A percentile compares a stretch with the other conserved stretches of the same genome.
phyloP scores from a whole-genome alignment of 1,140 invertebrate genomes.

The Oryctes rhinoceros region DNA sequence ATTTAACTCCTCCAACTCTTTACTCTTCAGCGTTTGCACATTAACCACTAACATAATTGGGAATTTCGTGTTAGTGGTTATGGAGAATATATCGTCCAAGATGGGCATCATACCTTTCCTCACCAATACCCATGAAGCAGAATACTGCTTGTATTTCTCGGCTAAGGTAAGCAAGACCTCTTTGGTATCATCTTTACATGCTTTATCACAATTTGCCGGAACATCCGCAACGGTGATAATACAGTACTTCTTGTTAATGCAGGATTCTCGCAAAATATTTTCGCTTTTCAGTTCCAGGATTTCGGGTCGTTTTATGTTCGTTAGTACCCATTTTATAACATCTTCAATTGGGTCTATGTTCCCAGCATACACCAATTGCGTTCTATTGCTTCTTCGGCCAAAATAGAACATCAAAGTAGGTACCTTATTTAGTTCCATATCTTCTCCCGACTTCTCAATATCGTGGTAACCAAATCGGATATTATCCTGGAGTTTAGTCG shows the following conservation, averaged over 20 bases:
- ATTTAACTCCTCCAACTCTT: background rate
- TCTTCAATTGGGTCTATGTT: background rate
- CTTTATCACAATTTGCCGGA: background rate
- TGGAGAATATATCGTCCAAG: background rate
- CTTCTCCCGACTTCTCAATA: background rate
- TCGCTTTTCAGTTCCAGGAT: background rate
- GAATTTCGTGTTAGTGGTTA: background rate
- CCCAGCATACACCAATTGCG: background rate
- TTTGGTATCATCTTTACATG: background rate
- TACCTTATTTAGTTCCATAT: background rate
- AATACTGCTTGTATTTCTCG: conserved; percentile 3
- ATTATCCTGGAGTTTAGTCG: background rate
- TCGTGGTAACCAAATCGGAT: background rate
- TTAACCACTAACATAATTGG: conserved; percentile 21
- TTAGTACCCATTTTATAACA: background rate
- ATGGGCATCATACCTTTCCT: conserved; percentile 9
- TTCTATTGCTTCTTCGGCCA: background rate
- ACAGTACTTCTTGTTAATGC: conserved; percentile 15
- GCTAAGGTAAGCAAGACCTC: background rate
- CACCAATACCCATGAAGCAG: background rate
- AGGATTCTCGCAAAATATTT: background rate
- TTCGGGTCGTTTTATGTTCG: background rate
- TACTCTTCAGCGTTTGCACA: conserved; percentile 15
- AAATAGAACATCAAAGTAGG: conserved; percentile 6
- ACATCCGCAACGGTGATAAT: background rate